Base-by-base conservation (phyloP, 1,140 invertebrate species). In the Drosophila insularis region DNA sequence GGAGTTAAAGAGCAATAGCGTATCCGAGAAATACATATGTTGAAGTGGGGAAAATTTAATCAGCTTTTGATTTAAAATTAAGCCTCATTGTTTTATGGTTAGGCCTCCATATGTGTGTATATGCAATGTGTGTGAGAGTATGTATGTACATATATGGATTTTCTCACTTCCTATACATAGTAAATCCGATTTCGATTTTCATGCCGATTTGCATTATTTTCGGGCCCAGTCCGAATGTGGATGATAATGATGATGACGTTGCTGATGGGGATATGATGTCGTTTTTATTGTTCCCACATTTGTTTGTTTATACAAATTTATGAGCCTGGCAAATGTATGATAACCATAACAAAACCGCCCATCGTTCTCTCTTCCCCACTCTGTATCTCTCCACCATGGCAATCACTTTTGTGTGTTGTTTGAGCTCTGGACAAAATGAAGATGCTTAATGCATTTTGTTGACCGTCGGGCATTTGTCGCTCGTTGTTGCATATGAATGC, bases 401-500 rank as follows among this genome's bases (percentile, higher is more conserved):
- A 50, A 50, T 50, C 43, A 50, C 43, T 50, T 50, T 50, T 50
- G 43, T 50, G 43, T 50, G 43, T 50, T 50, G 43, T 50, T 50
- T 50, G 43, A 50, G 43, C 10, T 21, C 17, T 50, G 43, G 56
- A 46, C 68, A 37, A 55, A 70, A 68, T 71, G 67, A 70, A 68
- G 69, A 71, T 70, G 73, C 56, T 69, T 73, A 80, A 85, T 85
- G 69, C 68, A 65, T 85, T 86, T 81, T 71, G 65, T 50, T 80
- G 60, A 68, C 80, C 80, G 54, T 43, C 55, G 71, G 58, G 70
- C 81, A 78, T 64, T 85, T 67, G 63, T 55, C 63, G 56, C 40
- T 56, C 59, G 63, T 23, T 81, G 74, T 81, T 78, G 70, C 74
- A 86, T 86, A 62, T 71, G 74, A 63, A 74, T 85, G 81, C 81